These are phyloP conservation scores for Leptinotarsa peninsularis DNA, from an alignment of 2,888 invertebrate genomes.

Conservation along the genomic window DNA sequence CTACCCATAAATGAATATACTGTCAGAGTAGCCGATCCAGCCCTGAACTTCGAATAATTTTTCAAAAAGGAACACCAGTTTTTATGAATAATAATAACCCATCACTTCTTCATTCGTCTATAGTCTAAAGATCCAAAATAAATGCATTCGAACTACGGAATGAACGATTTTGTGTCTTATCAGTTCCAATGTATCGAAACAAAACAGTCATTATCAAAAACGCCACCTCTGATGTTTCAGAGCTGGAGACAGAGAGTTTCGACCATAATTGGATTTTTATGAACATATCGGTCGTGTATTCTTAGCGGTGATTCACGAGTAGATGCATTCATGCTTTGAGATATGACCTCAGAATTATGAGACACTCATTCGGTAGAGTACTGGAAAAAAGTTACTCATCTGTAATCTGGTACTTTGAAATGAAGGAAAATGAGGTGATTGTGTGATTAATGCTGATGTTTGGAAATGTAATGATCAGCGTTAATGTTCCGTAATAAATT, in stretches of 20 bases:
- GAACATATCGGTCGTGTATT: background rate
- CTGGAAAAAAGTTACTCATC: slow-evolving; percentile 14
- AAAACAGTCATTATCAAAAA: slow-evolving; percentile 2
- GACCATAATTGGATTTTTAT: slow-evolving; percentile 13
- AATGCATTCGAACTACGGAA: background rate
- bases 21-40: background rate
- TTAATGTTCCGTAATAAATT: slow-evolving; percentile 1
- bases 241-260: background rate
- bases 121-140: background rate
- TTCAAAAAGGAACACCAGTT: background rate
- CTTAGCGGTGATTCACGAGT: slow-evolving; percentile 5
- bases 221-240: background rate
- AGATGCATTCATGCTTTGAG: slow-evolving; percentile 10
- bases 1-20: too few species aligned
- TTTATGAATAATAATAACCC: background rate
- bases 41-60: background rate
- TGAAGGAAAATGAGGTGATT: slow-evolving; percentile 1
- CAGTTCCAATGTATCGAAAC: slow-evolving; percentile 2
- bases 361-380: slow-evolving; percentile 4
- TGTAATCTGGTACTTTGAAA: background rate
- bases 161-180: slow-evolving; percentile 3
- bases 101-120: background rate
- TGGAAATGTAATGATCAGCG: slow-evolving; percentile 2
- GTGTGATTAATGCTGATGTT: background rate
- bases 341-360: slow-evolving; percentile 13